Evolutionary conservation across 1,140 invertebrate genomes (phyloP).

Genomic region (Pogonomyrmex californicus): DNA sequence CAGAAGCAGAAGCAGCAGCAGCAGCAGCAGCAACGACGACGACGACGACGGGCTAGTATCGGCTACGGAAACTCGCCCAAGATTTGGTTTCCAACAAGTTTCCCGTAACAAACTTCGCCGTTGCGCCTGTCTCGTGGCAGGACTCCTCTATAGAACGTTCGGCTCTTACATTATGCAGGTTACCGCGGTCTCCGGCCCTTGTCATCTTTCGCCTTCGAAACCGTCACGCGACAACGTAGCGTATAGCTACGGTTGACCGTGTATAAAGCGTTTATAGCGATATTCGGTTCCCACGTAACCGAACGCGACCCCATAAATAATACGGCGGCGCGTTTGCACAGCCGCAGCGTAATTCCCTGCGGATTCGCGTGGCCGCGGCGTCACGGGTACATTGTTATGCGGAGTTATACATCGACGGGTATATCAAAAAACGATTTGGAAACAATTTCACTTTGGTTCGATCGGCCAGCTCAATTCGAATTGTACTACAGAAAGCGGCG

Average conservation of each 20-base stretch:
- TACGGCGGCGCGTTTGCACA: constrained; percentile 4
- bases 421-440: neutral
- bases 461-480: neutral
- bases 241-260: neutral
- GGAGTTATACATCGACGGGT: neutral
- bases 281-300: constrained; percentile 16
- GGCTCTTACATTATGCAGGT: constrained; percentile 56
- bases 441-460: neutral
- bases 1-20: too few species aligned
- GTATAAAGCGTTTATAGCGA: constrained; percentile 29
- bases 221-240: constrained; percentile 41
- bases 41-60: neutral
- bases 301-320: constrained; percentile 53
- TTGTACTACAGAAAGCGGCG: too few species aligned
- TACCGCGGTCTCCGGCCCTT: constrained; percentile 30
- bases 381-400: neutral
- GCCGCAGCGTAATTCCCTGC: constrained; percentile 50
- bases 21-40: neutral
- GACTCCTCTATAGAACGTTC: neutral
- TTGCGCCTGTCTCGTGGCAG: constrained; percentile 2
- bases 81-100: constrained; percentile 62
- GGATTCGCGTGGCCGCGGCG: constrained; percentile 48
- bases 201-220: constrained; percentile 49
- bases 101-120: constrained; percentile 51
- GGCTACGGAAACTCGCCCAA: constrained; percentile 47